Conservation (phyloP, 2,888 invertebrate genomes). For the Eupithecia inturbata region DNA sequence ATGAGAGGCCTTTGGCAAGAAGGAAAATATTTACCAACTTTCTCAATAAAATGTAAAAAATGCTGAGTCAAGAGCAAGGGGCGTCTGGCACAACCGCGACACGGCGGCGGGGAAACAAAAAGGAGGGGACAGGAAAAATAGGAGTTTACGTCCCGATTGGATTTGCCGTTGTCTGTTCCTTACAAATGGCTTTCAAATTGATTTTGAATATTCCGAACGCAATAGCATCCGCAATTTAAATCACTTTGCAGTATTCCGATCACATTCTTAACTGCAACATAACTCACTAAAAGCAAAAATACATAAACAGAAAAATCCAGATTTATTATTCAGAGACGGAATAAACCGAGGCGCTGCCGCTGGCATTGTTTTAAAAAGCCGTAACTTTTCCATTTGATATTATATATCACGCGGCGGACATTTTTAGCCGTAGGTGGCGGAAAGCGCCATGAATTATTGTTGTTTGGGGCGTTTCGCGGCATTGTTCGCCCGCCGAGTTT, state of each 20-base stretch:
- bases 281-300: conserved; percentile 32
- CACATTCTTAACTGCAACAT: conserved; percentile 35
- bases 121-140: conserved; percentile 70
- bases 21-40: conserved; percentile 79
- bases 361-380: conserved; percentile 81
- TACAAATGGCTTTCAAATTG: conserved; percentile 82
- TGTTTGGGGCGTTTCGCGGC: conserved; percentile 79
- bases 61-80: conserved; percentile 81
- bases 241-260: conserved; percentile 11
- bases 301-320: conserved; percentile 55
- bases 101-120: conserved; percentile 76
- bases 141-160: conserved; percentile 76
- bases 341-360: conserved; percentile 62
- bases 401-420: conserved; percentile 82
- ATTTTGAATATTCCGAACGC: conserved; percentile 73
- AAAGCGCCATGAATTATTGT: conserved; percentile 84
- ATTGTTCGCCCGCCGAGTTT: conserved; percentile 78
- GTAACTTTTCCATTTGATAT: conserved; percentile 81
- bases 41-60: conserved; percentile 80
- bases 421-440: conserved; percentile 84
- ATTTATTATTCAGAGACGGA: conserved; percentile 72
- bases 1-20: conserved; percentile 57
- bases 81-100: conserved; percentile 81
- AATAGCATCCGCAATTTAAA: conserved; percentile 42
- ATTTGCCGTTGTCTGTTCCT: conserved; percentile 82